These are phyloP conservation scores for Lepus europaeus DNA, from an alignment of 2,113 vertebrate species.

Conservation along the genomic window DNA sequence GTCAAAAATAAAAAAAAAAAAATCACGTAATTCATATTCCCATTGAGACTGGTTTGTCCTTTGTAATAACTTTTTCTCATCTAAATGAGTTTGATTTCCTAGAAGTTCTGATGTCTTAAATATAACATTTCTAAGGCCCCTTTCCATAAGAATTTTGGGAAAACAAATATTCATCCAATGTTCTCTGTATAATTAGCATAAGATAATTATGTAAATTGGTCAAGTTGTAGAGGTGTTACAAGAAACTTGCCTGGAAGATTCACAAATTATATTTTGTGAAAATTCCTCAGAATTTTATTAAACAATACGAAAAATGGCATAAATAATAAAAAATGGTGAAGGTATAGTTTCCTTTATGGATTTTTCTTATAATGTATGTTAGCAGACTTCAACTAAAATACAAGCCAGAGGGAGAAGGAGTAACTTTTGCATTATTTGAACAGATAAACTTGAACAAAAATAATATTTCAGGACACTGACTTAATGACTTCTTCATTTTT, in stretches of 20 bases:
- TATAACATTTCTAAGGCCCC: not conserved
- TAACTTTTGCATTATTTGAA: not conserved
- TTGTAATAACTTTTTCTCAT: conserved; percentile 42
- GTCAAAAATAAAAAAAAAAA: too few relatives aligned
- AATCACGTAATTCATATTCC: conserved; percentile 42
- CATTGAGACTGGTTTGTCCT: conserved; percentile 45
- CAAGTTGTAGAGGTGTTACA: not conserved
- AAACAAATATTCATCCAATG: not conserved
- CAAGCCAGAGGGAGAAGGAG: not conserved
- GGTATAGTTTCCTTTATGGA: not conserved
- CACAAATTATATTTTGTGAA: not conserved
- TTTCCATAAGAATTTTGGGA: not conserved
- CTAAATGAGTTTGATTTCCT: conserved; percentile 32
- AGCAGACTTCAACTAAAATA: not conserved
- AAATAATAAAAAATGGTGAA: not conserved
- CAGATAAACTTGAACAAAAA: not conserved
- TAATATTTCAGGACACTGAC: not conserved
- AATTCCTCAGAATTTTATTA: not conserved
- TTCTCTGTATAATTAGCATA: not conserved
- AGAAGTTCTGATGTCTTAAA: not conserved
- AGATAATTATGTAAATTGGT: not conserved
- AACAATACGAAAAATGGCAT: not conserved
- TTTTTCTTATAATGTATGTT: not conserved
- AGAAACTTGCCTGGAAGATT: not conserved
- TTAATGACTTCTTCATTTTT: not conserved